Evolutionary conservation across 2,888 invertebrate genomes (phyloP), one percentile per base, ranked within the genome.

Genomic region (Sepioteuthis lessoniana): DNA sequence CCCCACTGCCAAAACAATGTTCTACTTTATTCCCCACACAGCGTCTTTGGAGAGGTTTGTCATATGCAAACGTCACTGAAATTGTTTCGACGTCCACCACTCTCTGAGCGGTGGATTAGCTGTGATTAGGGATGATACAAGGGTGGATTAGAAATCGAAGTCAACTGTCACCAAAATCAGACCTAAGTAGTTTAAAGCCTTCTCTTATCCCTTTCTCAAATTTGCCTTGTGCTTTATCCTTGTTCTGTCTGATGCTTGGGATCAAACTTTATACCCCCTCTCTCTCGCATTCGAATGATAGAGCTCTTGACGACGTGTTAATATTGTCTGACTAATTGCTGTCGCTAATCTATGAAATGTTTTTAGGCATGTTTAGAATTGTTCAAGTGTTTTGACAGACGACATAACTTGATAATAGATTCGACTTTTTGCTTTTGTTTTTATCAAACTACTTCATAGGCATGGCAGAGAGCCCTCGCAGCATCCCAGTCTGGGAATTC

Each of bases 311-410:
- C n/a, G 76, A 76, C 76, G n/a, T 4, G n/a, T 10, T n/a, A n/a
- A 76, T 76, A 76, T n/a, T 76, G n/a, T 16, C 76, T n/a, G n/a
- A n/a, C n/a, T 76, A 76, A 76, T 76, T 76, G n/a, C n/a, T 76
- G 76, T 76, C 76, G 76, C 76, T 76, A 35, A 76, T 76, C 76
- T 76, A 35, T n/a, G n/a, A n/a, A 76, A n/a, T n/a, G 19, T 35
- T n/a, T 76, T 13, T n/a, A 35, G 10, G 25, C 76, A 76, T n/a
- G 76, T 76, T 76, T 16, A 2, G 76, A n/a, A 76, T 76, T 76
- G 76, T 76, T 76, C 76, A 35, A 76, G 76, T 76, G 76, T 76
- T 76, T 35, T 3, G n/a, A 76, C 8, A 16, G n/a, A 76, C n/a
- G 35, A 16, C n/a, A 35, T 16, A 76, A 16, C n/a, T 1, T n/a